Base-by-base conservation (phyloP, 2,888 invertebrate species). In the Pachycephus smyrnensis region DNA sequence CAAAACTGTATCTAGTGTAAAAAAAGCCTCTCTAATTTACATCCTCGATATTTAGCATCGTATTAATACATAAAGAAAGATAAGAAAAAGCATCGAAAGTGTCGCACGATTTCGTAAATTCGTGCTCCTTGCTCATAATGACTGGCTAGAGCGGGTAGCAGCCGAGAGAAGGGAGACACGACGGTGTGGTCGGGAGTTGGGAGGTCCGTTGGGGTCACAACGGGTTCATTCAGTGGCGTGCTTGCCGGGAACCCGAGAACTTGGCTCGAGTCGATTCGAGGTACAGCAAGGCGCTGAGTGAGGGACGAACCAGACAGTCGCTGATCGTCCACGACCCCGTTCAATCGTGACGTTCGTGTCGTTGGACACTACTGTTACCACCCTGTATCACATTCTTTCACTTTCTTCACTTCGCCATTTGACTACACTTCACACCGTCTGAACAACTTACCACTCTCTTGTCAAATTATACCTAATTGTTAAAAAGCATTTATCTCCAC, bases 161-260 rank as follows among this genome's bases (percentile, higher is more conserved):
- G 31, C 32, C 31, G 71, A 71, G 31, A 71, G 31, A 33, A 31
- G 71, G 32, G 71, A 33, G 71, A 71, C 12, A 31, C 71, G 71
- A 1, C 71, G 71, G 15, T 71, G 71, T 71, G 71, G 71, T 71
- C 23, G 71, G 71, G 71, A 71, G 80, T 81, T 80, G 79, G 80
- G 81, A 74, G 71, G 36, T 68, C 68, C 78, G 81, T 55, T 83
- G 85, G 83, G 84, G 87, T 84, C 85, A 86, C 82, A 86, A 84
- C 80, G 86, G 85, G 89, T 89, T 89, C 90, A 89, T 89, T 89
- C 87, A 88, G 87, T 86, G 84, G 84, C 82, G 84, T 82, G 82
- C 79, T 85, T 78, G 80, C 82, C 82, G 83, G 81, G 79, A 82
- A 82, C 79, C 79, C 81, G 78, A 76, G 79, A 77, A 76, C 73